A percentile compares a stretch with the other conserved stretches of the same genome.
Evolutionary conservation across 2,797 vertebrate genomes (phyloP).

Genomic region (Liparis tanakae): DNA sequence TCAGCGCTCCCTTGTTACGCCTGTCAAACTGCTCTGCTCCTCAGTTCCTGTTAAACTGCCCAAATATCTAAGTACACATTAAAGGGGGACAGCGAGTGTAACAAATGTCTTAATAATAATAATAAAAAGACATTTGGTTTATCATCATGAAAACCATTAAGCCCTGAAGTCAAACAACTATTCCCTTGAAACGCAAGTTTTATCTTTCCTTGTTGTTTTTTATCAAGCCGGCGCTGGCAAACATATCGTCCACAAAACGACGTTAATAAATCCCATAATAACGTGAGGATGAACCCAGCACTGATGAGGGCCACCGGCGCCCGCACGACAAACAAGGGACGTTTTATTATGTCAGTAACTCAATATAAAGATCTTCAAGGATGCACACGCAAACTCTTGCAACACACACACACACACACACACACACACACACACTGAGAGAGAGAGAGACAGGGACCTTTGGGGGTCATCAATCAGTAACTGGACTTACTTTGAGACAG

Average conservation of each 20-base stretch:
- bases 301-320: constrained; percentile 35
- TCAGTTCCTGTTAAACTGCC: constrained; percentile 35
- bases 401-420: constrained; percentile 13
- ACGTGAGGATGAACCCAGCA: constrained; percentile 37
- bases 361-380: constrained; percentile 39
- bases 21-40: constrained; percentile 9
- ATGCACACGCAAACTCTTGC: neutral
- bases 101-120: constrained; percentile 57
- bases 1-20: constrained; percentile 8
- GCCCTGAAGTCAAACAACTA: constrained; percentile 17
- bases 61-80: constrained; percentile 33
- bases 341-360: constrained; percentile 48
- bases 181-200: constrained; percentile 26
- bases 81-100: constrained; percentile 9
- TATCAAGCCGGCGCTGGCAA: neutral
- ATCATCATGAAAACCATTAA: constrained; percentile 10
- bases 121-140: constrained; percentile 33
- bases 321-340: constrained; percentile 44
- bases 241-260: constrained; percentile 21
- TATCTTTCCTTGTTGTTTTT: constrained; percentile 35
- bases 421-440: constrained; percentile 1
- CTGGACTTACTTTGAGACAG: constrained; percentile 5
- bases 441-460: no score
- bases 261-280: constrained; percentile 49
- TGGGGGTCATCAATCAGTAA: constrained; percentile 5